Percentiles rank a stretch among this genome's conserved stretches.
These are phyloP conservation scores for Agrochola lychnidis DNA, from an alignment of 2,888 invertebrate genomes.

Conservation along the genomic window DNA sequence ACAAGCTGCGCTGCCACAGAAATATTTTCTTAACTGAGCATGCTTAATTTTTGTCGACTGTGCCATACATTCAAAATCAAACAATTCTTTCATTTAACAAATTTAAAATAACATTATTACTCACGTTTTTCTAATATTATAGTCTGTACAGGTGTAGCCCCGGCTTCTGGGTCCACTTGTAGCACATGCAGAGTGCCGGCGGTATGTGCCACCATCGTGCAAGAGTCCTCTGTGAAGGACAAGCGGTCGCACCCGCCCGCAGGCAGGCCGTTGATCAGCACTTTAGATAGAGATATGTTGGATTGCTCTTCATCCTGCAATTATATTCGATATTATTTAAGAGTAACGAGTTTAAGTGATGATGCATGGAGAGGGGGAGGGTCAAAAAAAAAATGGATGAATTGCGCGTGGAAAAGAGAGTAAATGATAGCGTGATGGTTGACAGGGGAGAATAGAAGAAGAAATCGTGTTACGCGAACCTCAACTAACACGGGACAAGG, in stretches of 20 bases:
- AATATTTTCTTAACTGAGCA: no score
- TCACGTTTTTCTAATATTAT: constrained; percentile 80
- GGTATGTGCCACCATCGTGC: constrained; percentile 73
- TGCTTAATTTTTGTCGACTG: no score
- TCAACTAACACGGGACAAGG: no score
- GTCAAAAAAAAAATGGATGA: no score
- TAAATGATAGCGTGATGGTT: no score
- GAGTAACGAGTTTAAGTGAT: no score
- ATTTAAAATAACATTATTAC: constrained; percentile 39
- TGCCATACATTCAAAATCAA: background rate
- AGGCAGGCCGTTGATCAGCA: constrained; percentile 77
- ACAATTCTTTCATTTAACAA: background rate
- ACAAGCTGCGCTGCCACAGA: no score
- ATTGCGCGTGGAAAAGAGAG: no score
- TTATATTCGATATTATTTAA: background rate
- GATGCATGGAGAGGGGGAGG: no score
- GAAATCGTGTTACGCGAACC: no score
- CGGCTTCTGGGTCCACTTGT: constrained; percentile 82
- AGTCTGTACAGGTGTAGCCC: constrained; percentile 80
- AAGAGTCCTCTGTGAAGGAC: constrained; percentile 81
- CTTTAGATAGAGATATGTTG: constrained; percentile 81
- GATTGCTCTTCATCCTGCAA: constrained; percentile 82
- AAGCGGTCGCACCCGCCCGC: constrained; percentile 75
- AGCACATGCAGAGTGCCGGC: constrained; percentile 75
- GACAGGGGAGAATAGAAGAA: no score